Evolutionary conservation across 2,113 vertebrate species (phyloP).

Genomic region (Solea solea): DNA sequence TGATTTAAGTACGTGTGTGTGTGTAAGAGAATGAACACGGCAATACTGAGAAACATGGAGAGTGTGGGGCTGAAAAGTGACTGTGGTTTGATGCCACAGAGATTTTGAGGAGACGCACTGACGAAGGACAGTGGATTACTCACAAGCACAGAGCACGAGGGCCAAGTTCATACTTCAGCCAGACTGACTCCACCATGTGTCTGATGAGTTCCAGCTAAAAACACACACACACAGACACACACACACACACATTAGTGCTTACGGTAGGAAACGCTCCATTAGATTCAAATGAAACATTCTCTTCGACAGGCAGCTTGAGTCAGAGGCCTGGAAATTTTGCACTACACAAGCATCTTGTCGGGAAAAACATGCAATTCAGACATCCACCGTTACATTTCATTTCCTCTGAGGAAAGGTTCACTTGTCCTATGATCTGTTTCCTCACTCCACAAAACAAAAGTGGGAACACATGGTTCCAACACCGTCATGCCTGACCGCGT

Average conservation of each 20-base stretch:
- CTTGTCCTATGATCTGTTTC: slow-evolving; percentile 6
- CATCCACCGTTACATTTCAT: not conserved
- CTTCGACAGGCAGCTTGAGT: not conserved
- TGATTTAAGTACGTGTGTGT: too few relatives aligned
- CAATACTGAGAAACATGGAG: too few relatives aligned
- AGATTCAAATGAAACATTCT: slow-evolving; percentile 46
- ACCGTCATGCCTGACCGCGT: not conserved
- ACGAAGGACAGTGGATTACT: slow-evolving; percentile 61
- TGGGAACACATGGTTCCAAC: not conserved
- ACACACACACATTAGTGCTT: slow-evolving; percentile 43
- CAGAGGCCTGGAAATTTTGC: slow-evolving; percentile 15
- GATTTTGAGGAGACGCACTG: not conserved
- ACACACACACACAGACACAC: slow-evolving; percentile 59
- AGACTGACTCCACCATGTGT: slow-evolving; percentile 88
- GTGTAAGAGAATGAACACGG: slow-evolving; percentile 15
- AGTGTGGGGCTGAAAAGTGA: too few relatives aligned
- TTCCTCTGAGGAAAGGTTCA: not conserved
- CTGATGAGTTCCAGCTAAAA: slow-evolving; percentile 90
- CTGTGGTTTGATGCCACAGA: too few relatives aligned
- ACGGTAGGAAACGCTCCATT: slow-evolving; percentile 36
- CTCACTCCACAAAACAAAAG: slow-evolving; percentile 21
- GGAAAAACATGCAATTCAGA: slow-evolving; percentile 9
- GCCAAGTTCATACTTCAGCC: slow-evolving; percentile 86
- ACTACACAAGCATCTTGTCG: slow-evolving; percentile 1
- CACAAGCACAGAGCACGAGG: slow-evolving; percentile 84